Conservation (phyloP, 2,888 invertebrate genomes). For the Altica lythri region DNA sequence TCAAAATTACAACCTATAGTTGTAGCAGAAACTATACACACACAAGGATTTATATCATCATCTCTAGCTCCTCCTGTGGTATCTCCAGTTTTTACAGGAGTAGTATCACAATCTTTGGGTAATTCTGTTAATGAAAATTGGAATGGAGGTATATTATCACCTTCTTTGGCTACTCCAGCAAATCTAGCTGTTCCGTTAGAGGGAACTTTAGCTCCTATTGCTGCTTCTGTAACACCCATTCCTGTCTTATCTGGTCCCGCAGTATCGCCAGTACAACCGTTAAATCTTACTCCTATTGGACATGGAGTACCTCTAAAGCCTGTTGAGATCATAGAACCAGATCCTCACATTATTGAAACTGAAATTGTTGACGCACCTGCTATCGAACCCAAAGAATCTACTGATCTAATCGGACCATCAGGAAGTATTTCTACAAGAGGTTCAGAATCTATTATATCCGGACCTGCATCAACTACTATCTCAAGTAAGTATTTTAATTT, state of each 20-base stretch:
- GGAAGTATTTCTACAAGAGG: conserved; percentile 51
- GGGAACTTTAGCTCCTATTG: neutral
- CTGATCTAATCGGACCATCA: conserved; percentile 50
- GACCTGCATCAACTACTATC: conserved; percentile 53
- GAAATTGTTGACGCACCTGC: conserved; percentile 43
- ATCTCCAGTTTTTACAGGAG: neutral
- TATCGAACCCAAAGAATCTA: conserved; percentile 44
- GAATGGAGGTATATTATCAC: too few species aligned
- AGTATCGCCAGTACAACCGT: too few species aligned
- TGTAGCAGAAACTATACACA: too few species aligned
- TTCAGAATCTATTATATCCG: conserved; percentile 49
- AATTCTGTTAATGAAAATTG: too few species aligned
- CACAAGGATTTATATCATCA: too few species aligned
- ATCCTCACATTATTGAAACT: conserved; percentile 43
- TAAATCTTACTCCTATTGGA: too few species aligned
- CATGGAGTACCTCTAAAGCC: conserved; percentile 3
- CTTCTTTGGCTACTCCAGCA: too few species aligned
- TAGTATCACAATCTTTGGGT: too few species aligned
- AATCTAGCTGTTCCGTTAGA: too few species aligned
- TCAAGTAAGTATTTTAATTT: conserved; percentile 47
- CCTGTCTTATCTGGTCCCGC: too few species aligned
- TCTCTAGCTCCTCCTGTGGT: neutral
- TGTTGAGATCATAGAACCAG: conserved; percentile 35
- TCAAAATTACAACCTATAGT: conserved; percentile 38
- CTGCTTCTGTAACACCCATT: neutral